Percentiles rank a stretch among this genome's conserved stretches.
Evolutionary conservation across 2,113 vertebrate genomes (phyloP).

Genomic region (Pollachius pollachius): DNA sequence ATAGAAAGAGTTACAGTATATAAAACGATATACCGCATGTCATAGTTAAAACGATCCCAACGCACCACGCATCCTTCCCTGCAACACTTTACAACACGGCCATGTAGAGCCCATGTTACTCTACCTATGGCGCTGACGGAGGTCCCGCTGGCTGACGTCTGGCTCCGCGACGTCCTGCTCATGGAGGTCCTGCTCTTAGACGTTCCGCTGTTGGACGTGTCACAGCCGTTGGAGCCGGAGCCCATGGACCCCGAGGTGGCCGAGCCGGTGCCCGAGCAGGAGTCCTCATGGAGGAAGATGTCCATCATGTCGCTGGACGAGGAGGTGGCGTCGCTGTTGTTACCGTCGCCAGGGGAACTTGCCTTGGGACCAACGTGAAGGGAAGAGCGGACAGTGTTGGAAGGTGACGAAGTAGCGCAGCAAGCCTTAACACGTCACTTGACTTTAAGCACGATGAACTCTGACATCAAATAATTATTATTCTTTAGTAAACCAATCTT

Average conservation of each 20-base stretch:
- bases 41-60: background rate
- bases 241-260: constrained; percentile 83
- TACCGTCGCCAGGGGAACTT: constrained; percentile 50
- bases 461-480: no score
- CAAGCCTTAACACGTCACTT: no score
- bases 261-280: constrained; percentile 82
- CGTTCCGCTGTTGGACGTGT: constrained; percentile 61
- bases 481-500: no score
- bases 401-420: no score
- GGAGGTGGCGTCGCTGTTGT: constrained; percentile 81
- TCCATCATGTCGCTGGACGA: constrained; percentile 85
- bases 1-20: no score
- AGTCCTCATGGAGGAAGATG: constrained; percentile 84
- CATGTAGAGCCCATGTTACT: no score
- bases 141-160: constrained; percentile 50
- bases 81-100: no score
- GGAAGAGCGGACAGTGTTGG: background rate
- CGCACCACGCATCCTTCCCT: no score
- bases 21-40: background rate
- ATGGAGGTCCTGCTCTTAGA: constrained; percentile 58
- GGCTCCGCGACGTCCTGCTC: constrained; percentile 38
- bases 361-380: constrained; percentile 48
- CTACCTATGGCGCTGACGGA: constrained; percentile 82
- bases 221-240: constrained; percentile 81
- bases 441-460: no score